Conservation (phyloP, 2,888 invertebrate genomes). For the Lycophotia porphyrea region DNA sequence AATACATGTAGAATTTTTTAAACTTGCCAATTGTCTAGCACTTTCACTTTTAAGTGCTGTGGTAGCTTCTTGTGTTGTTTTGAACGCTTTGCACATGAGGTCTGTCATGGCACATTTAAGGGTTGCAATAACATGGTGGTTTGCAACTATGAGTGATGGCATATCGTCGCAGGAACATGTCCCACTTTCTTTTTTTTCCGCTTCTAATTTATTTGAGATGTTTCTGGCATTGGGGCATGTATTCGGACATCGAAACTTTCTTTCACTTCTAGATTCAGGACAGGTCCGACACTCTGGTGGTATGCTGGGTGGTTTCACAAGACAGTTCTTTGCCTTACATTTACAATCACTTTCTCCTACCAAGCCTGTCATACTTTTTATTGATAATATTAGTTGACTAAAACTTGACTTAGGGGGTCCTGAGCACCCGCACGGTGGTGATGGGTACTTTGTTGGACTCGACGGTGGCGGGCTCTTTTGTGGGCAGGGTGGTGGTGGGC, state of each 20-base stretch:
- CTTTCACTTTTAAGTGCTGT: conserved; percentile 71
- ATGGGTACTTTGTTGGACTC: neutral
- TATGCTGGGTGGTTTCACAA: neutral
- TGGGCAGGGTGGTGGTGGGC: neutral
- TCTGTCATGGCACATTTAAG: conserved; percentile 75
- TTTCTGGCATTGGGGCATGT: conserved; percentile 1
- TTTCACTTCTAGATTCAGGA: neutral
- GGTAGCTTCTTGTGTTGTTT: conserved; percentile 74
- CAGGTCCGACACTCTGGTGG: neutral
- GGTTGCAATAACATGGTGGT: conserved; percentile 67
- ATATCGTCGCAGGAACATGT: neutral
- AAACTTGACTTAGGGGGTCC: neutral
- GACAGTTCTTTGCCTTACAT: neutral
- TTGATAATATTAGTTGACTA: neutral
- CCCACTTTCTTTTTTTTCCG: neutral
- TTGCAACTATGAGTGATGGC: neutral
- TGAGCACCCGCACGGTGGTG: neutral
- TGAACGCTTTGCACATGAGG: conserved; percentile 73
- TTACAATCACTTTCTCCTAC: neutral
- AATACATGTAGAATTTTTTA: conserved; percentile 43
- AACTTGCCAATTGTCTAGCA: conserved; percentile 65
- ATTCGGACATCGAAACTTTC: conserved; percentile 19
- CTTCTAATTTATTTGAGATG: neutral
- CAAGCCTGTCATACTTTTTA: neutral
- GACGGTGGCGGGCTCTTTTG: neutral